A percentile compares a stretch with the other conserved stretches of the same genome.
Conservation (phyloP, 2,888 invertebrate genomes). For the Epirrita christyi region DNA sequence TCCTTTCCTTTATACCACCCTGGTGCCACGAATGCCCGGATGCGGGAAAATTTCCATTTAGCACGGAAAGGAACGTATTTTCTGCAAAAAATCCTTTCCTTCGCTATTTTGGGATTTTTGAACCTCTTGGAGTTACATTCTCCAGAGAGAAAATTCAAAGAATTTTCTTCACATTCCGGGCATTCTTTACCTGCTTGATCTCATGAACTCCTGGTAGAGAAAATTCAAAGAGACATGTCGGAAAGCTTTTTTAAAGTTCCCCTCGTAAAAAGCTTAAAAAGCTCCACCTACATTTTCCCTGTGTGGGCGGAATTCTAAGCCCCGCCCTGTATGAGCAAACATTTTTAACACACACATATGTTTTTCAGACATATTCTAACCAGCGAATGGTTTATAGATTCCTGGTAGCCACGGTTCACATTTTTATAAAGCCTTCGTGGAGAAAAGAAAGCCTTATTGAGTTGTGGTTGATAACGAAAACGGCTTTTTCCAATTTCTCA, state of each 20-base stretch:
- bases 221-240: constrained; percentile 80
- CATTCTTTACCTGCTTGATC: constrained; percentile 59
- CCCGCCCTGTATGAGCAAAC: constrained; percentile 42
- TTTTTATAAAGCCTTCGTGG: constrained; percentile 59
- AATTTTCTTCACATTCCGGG: constrained; percentile 57
- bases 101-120: constrained; percentile 8
- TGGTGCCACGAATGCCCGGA: constrained; percentile 78
- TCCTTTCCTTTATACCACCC: constrained; percentile 56
- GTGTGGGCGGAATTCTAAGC: constrained; percentile 43
- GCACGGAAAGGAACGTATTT: constrained; percentile 52
- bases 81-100: constrained; percentile 27
- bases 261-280: constrained; percentile 64
- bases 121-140: constrained; percentile 4
- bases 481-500: too few species aligned
- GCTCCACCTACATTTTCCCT: constrained; percentile 41
- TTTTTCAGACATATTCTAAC: constrained; percentile 35
- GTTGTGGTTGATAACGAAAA: too few species aligned
- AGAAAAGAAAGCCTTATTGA: too few species aligned
- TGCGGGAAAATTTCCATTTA: constrained; percentile 82
- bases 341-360: constrained; percentile 38
- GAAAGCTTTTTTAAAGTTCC: constrained; percentile 76
- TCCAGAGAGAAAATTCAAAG: constrained; percentile 28
- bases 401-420: constrained; percentile 61
- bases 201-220: constrained; percentile 67
- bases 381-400: constrained; percentile 41